Evolutionary conservation across 2,797 vertebrate species (phyloP).

Genomic region (Mus spretus): DNA sequence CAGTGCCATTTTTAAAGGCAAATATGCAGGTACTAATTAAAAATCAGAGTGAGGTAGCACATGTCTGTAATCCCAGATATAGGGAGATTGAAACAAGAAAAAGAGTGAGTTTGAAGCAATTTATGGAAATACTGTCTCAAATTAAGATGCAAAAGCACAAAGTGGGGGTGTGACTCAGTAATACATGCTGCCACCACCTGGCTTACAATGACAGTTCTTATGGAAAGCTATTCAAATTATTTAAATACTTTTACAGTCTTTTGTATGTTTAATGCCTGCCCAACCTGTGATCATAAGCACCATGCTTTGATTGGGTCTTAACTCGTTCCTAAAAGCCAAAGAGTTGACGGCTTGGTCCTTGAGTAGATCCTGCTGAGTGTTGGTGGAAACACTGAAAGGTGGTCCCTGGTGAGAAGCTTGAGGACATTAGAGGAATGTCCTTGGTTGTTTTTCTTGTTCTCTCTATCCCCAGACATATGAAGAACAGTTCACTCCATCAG

Average conservation of each 20-base stretch:
- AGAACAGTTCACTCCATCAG: background rate
- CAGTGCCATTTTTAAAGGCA: background rate
- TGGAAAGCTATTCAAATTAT: background rate
- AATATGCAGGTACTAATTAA: background rate
- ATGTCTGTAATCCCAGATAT: background rate
- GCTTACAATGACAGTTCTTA: background rate
- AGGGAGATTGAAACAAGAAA: background rate
- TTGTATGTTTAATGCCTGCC: background rate
- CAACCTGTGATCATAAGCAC: background rate
- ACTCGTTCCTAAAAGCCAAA: background rate
- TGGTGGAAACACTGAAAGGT: background rate
- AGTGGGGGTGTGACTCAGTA: background rate
- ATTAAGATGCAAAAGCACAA: background rate
- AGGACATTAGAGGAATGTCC: background rate
- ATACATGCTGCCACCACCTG: background rate
- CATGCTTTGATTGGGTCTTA: background rate
- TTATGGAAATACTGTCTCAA: background rate
- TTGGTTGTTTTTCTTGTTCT: background rate
- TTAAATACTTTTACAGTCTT: background rate
- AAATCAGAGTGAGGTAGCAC: background rate
- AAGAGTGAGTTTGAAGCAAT: background rate
- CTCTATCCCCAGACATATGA: background rate
- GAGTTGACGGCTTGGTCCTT: background rate
- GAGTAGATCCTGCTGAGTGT: background rate
- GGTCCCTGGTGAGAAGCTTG: background rate